Conservation (phyloP, 2,113 vertebrate species). For the Rhinoptilus africanus region DNA sequence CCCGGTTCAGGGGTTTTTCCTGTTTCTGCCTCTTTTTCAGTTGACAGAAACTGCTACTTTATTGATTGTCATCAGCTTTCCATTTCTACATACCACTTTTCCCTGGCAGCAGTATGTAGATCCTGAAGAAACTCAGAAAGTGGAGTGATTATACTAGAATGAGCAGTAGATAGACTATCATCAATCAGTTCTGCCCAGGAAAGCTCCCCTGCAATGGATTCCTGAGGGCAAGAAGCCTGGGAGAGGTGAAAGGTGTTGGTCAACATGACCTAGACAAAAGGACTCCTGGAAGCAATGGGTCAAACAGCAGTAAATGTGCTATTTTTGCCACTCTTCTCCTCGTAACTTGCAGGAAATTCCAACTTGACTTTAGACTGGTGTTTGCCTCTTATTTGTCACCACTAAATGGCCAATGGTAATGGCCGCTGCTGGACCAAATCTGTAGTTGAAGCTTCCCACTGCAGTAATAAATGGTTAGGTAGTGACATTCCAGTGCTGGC, state of each 20-base stretch:
- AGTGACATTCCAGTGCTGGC: neutral
- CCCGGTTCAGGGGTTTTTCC: neutral
- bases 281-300: neutral
- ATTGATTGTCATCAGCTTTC: neutral
- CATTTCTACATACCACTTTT: neutral
- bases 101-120: neutral
- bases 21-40: neutral
- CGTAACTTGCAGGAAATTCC: neutral
- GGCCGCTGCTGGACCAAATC: neutral
- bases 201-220: neutral
- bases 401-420: neutral
- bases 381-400: neutral
- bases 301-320: neutral
- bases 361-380: neutral
- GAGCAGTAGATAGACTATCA: neutral
- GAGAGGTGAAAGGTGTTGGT: neutral
- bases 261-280: neutral
- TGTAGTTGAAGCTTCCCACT: accelerated
- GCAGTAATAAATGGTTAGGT: neutral
- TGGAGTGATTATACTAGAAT: neutral
- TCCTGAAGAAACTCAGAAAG: neutral
- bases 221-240: neutral
- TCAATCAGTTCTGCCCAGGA: neutral
- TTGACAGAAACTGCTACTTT: neutral
- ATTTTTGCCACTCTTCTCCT: neutral